Evolutionary conservation across 2,113 vertebrate species (phyloP).

Genomic region (Dunckerocampus dactyliophorus): DNA sequence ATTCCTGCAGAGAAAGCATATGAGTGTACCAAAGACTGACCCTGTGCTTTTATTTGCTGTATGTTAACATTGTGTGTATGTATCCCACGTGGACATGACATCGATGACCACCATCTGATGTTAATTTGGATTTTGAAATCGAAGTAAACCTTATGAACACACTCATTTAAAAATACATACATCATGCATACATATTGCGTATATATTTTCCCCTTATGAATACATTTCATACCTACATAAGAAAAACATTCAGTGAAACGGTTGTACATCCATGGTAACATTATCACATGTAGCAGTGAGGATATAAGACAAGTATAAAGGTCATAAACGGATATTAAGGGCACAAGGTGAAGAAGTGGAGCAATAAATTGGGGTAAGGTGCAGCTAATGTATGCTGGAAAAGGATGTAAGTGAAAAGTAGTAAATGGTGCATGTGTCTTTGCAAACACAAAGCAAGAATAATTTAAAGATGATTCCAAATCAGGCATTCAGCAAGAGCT

Average conservation of each 20-base stretch:
- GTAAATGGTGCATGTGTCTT: constrained; percentile 30
- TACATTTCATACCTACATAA: constrained; percentile 60
- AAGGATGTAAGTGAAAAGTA: not conserved
- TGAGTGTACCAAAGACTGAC: not conserved
- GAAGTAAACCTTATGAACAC: constrained; percentile 39
- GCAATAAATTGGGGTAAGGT: constrained; percentile 3
- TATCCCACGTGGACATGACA: constrained; percentile 8
- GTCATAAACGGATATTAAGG: constrained; percentile 5
- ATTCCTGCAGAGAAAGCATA: too few relatives aligned
- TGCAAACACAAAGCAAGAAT: constrained; percentile 22
- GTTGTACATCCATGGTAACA: constrained; percentile 28
- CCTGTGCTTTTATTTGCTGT: constrained; percentile 28
- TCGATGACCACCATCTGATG: constrained; percentile 28
- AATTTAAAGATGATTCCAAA: not conserved
- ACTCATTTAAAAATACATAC: constrained; percentile 31
- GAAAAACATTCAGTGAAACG: constrained; percentile 37
- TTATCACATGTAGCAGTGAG: constrained; percentile 24
- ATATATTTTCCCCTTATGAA: constrained; percentile 60
- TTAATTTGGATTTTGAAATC: constrained; percentile 37
- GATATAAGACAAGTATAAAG: constrained; percentile 14
- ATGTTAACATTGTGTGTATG: not conserved
- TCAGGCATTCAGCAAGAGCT: constrained; percentile 20
- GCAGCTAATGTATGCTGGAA: constrained; percentile 13
- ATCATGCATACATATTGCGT: constrained; percentile 74
- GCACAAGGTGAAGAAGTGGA: constrained; percentile 6